phyloP scores from a whole-genome alignment of 2,797 vertebrate genomes.

The Rhadinocentrus ornatus region DNA sequence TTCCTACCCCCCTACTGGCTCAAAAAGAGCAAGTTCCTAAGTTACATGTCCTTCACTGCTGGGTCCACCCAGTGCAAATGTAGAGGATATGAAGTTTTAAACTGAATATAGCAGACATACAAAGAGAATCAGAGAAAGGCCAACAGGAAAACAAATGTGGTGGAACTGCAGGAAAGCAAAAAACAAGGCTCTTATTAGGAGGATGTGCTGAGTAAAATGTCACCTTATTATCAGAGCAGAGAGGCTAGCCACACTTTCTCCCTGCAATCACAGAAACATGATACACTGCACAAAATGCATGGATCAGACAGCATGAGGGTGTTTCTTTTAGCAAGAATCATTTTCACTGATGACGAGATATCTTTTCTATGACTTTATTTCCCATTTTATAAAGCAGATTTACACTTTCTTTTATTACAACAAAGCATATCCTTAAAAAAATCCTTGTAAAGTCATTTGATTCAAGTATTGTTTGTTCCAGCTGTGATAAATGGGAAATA shows the following conservation, averaged over 20 bases:
- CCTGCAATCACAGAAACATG: conserved; percentile 37
- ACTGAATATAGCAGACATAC: conserved; percentile 34
- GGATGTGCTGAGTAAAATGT: conserved; percentile 60
- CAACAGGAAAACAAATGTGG: conserved; percentile 37
- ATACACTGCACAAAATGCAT: conserved; percentile 47
- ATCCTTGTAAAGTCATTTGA: neutral
- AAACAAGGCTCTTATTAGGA: conserved; percentile 51
- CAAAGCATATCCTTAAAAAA: neutral
- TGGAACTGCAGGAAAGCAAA: conserved; percentile 38
- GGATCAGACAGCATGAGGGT: conserved; percentile 28
- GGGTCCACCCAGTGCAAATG: conserved; percentile 30
- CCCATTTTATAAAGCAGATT: neutral
- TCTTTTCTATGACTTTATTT: conserved; percentile 3
- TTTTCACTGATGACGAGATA: conserved; percentile 7
- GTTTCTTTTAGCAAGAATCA: conserved; percentile 19
- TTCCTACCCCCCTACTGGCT: conserved; percentile 6
- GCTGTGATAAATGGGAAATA: neutral
- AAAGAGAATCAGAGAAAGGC: conserved; percentile 30
- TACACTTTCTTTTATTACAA: neutral
- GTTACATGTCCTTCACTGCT: conserved; percentile 10
- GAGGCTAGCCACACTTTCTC: conserved; percentile 45
- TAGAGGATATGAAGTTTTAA: conserved; percentile 23
- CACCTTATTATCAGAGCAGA: conserved; percentile 66
- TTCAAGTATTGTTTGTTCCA: neutral
- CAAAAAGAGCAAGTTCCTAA: conserved; percentile 20